A percentile compares a stretch with the other conserved stretches of the same genome.
phyloP scores from a whole-genome alignment of 2,113 vertebrate genomes.

The Orientallactaga bullata region DNA sequence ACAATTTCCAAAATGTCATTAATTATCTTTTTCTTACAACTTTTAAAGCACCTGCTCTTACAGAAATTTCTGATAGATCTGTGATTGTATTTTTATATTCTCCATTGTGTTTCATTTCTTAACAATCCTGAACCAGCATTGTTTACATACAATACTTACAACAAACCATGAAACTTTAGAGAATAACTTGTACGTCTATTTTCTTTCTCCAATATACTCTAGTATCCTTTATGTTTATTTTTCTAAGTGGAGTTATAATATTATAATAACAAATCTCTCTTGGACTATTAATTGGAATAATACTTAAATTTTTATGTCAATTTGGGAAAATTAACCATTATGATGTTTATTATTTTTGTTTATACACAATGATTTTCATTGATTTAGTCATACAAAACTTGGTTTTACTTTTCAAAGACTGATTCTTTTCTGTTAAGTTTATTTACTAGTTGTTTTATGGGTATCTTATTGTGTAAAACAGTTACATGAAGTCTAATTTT shows the following conservation, averaged over 20 bases:
- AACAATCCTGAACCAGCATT: not conserved
- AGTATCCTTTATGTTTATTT: not conserved
- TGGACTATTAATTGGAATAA: slow-evolving; percentile 8
- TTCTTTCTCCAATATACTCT: not conserved
- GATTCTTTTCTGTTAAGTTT: not conserved
- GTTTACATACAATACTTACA: not conserved
- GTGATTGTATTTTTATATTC: not conserved
- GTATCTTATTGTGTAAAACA: not conserved
- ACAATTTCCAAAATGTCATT: not conserved
- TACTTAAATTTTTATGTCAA: not conserved
- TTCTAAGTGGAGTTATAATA: not conserved
- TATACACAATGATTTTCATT: not conserved
- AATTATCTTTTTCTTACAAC: not conserved
- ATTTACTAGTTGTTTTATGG: not conserved
- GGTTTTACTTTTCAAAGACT: not conserved
- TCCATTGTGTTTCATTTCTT: not conserved
- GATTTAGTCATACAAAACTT: not conserved
- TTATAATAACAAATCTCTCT: not conserved
- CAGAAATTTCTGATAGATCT: not conserved
- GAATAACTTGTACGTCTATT: not conserved
- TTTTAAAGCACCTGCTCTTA: not conserved
- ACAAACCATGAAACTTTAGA: not conserved
- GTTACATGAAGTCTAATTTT: not conserved
- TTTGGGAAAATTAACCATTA: not conserved
- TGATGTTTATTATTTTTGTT: not conserved